Evolutionary conservation across 2,888 invertebrate species (phyloP).

Genomic region (Tenthredo notha): DNA sequence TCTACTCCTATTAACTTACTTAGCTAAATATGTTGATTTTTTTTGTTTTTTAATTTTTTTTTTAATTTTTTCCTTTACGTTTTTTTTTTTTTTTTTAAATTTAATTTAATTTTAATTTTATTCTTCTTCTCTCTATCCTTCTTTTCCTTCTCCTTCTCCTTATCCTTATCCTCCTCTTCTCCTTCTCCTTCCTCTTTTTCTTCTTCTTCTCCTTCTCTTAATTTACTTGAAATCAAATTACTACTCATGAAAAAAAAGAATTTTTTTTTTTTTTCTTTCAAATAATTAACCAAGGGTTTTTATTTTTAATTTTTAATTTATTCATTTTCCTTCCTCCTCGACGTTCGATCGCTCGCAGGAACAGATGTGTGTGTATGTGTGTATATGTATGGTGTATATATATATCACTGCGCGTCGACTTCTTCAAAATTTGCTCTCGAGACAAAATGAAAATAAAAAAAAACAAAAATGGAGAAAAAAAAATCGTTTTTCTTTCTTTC

Average conservation of each 20-base stretch:
- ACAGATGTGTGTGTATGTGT: not conserved
- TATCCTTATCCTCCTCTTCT: not conserved
- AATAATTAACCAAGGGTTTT: conserved; percentile 58
- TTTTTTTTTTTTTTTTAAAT: not conserved
- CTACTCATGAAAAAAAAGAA: conserved; percentile 57
- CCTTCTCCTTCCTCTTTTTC: not conserved
- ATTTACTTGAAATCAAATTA: conserved; percentile 45
- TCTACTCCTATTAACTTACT: conserved; percentile 64
- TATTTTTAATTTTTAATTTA: not conserved
- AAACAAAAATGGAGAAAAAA: not conserved
- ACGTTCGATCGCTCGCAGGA: not conserved
- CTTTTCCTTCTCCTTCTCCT: not conserved
- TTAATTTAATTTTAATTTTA: conserved; percentile 12
- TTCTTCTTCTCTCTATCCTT: not conserved
- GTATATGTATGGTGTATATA: not conserved
- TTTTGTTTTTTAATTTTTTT: conserved; percentile 40
- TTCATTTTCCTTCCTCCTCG: not conserved
- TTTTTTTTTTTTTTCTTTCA: conserved; percentile 56
- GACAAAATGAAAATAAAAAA: not conserved
- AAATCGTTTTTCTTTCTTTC: conserved; percentile 54
- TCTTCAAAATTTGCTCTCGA: not conserved
- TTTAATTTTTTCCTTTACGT: not conserved
- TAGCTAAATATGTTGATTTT: conserved; percentile 65
- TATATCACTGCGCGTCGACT: conserved; percentile 1
- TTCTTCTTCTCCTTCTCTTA: not conserved